Evolutionary conservation across 2,797 vertebrate species (phyloP), one percentile per base, ranked within the genome.

Genomic region (Crenuchus spilurus): DNA sequence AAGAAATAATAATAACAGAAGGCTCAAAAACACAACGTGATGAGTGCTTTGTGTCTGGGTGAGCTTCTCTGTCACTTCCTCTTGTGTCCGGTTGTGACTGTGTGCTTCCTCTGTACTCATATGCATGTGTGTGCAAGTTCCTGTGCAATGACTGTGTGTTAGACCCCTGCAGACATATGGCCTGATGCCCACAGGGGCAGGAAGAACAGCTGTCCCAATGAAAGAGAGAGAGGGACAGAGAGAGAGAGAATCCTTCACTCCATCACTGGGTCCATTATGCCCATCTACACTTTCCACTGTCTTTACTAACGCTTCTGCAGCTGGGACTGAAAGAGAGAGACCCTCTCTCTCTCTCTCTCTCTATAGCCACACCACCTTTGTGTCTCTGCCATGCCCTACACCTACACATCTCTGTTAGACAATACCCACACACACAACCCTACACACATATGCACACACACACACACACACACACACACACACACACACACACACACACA

Each of bases 201-300:
- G 88, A 92, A 90, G 89, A 88, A 87, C 88, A 90, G 87, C 87
- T 90, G 88, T 87, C 85, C 70, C 60, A 80, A 72, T 67, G 67
- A 80, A 67, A 75, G 13, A 74, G 65, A 51, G 46, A 80, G 58
- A 78, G 41, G 24, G 61, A 67, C 65, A 62, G 7, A 14, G 22
- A 49, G 22, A 51, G 4, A 51, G 48, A 51, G 22, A 51, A 24
- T 26, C 48, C 22, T 51, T 51, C 22, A 39, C 63, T 67, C 51
- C 57, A 75, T 84, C 80, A 84, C 80, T 79, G 75, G 70, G 62
- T n/a, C 74, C 75, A 81, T 84, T 84, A 82, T 82, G 57, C 73
- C 26, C 44, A 51, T 31, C 74, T 30, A 71, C 77, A 77, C 77
- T 72, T 44, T 30, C 67, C n/a, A 37, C 52, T 75, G 46, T 77